These are phyloP conservation scores for Magallana gigas DNA, from an alignment of 1,140 invertebrate genomes.

Conservation along the genomic window DNA sequence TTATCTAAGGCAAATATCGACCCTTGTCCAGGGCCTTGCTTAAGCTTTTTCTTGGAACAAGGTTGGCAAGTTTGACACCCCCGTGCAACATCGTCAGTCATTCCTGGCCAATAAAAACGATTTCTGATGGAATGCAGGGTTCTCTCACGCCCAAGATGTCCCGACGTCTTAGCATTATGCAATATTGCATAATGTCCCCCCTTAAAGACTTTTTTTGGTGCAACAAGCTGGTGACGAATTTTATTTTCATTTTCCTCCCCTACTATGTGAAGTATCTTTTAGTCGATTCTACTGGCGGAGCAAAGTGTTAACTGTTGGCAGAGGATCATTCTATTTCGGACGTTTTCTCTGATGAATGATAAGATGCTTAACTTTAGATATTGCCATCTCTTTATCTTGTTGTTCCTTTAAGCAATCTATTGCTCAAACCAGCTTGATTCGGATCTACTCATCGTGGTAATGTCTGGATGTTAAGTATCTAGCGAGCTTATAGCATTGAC, in stretches of 20 bases:
- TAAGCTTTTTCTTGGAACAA: slow-evolving; percentile 24
- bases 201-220: too few species aligned
- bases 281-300: not conserved
- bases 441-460: not conserved
- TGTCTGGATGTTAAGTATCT: not conserved
- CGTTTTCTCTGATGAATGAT: not conserved
- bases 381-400: not conserved
- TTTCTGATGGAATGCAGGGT: slow-evolving; percentile 13
- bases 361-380: not conserved
- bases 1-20: slow-evolving; percentile 10
- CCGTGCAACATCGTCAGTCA: slow-evolving; percentile 30
- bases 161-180: slow-evolving; percentile 30
- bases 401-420: not conserved
- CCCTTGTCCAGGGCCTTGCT: not conserved
- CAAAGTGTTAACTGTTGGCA: not conserved
- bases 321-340: not conserved
- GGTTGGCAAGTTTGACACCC: not conserved
- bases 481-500: not conserved
- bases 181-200: too few species aligned
- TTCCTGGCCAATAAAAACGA: slow-evolving; percentile 47
- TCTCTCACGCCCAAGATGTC: slow-evolving; percentile 46
- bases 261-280: too few species aligned
- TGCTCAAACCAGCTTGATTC: not conserved
- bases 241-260: too few species aligned
- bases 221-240: too few species aligned